phyloP scores from a whole-genome alignment of 2,888 invertebrate species.

The Salticus scenicus region DNA sequence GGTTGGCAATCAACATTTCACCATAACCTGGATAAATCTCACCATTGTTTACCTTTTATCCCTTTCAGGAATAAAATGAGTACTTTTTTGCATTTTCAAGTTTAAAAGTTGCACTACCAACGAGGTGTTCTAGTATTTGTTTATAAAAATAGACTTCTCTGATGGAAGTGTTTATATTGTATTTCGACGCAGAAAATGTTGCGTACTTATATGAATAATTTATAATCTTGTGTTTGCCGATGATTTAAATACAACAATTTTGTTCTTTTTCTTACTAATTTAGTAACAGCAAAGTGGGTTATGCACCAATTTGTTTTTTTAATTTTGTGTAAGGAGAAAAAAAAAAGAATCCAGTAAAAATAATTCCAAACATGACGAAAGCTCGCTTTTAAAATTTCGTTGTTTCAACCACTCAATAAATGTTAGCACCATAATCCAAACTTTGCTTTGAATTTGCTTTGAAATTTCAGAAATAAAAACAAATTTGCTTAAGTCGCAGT shows the following conservation, averaged over 20 bases:
- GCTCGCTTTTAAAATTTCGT: slow-evolving; percentile 7
- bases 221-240: slow-evolving; percentile 9
- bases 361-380: background rate
- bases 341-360: background rate
- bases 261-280: slow-evolving; percentile 1
- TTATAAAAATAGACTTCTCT: slow-evolving; percentile 71
- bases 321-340: no score
- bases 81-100: slow-evolving; percentile 47
- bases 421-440: slow-evolving; percentile 3
- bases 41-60: slow-evolving; percentile 63
- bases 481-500: no score
- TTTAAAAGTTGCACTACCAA: slow-evolving; percentile 70
- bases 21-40: slow-evolving; percentile 69
- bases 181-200: slow-evolving; percentile 49
- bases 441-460: background rate
- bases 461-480: background rate
- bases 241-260: background rate
- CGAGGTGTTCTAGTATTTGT: slow-evolving; percentile 68
- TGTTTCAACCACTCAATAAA: background rate
- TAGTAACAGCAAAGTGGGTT: background rate
- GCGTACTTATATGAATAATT: slow-evolving; percentile 19
- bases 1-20: slow-evolving; percentile 55
- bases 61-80: slow-evolving; percentile 61
- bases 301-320: background rate
- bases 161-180: slow-evolving; percentile 61